These are phyloP conservation scores for Penaeus japonicus DNA, from an alignment of 1,140 invertebrate genomes.

Conservation along the genomic window DNA sequence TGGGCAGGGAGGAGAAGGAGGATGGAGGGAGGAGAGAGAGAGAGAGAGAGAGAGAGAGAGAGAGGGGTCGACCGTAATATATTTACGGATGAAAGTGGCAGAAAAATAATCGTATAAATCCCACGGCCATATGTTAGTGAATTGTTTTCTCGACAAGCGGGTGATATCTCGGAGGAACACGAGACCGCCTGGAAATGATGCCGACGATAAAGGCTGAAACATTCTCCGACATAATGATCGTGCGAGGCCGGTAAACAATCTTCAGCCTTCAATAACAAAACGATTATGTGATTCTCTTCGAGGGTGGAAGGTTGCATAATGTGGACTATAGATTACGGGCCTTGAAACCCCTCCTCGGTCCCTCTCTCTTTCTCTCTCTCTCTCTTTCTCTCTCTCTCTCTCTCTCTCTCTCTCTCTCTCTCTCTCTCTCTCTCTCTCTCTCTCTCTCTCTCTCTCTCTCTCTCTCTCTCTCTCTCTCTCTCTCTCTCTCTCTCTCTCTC, in stretches of 20 bases:
- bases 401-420: not conserved
- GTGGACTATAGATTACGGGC: not conserved
- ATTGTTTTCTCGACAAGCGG: slow-evolving; percentile 27
- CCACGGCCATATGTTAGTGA: slow-evolving; percentile 23
- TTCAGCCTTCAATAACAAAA: slow-evolving; percentile 35
- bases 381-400: not conserved
- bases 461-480: not conserved
- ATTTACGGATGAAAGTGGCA: slow-evolving; percentile 24
- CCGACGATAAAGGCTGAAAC: slow-evolving; percentile 39
- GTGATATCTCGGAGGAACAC: slow-evolving; percentile 43
- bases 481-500: not conserved
- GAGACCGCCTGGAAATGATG: slow-evolving; percentile 35
- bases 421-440: not conserved
- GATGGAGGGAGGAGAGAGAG: not conserved
- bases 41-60: not conserved
- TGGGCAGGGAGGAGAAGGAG: not conserved
- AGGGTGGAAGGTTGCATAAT: not conserved
- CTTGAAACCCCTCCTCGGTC: not conserved
- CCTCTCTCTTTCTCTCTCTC: not conserved
- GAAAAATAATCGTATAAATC: not conserved
- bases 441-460: not conserved
- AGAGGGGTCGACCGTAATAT: slow-evolving; percentile 4
- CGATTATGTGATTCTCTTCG: slow-evolving; percentile 10
- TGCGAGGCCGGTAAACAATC: slow-evolving; percentile 38
- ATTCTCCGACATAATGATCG: slow-evolving; percentile 45